Evolutionary conservation across 2,888 invertebrate species (phyloP).

Genomic region (Drosophila monieri): DNA sequence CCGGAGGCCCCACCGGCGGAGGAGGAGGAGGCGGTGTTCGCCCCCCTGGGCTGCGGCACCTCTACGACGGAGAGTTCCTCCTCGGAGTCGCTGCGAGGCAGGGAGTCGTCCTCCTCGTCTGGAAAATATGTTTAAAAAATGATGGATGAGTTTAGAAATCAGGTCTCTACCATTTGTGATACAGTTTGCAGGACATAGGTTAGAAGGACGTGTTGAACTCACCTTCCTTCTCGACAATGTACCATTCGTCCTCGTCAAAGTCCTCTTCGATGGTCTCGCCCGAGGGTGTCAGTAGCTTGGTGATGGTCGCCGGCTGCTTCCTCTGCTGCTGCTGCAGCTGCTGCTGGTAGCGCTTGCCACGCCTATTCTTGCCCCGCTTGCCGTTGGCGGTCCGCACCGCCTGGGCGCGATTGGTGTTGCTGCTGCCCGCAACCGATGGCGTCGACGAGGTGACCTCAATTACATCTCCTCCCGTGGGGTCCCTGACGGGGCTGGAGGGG

Average conservation of each 20-base stretch:
- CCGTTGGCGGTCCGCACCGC: conserved; percentile 48
- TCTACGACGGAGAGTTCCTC: conserved; percentile 80
- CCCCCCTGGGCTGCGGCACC: conserved; percentile 53
- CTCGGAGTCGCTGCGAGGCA: conserved; percentile 82
- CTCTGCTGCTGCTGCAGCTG: conserved; percentile 41
- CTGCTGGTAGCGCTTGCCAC: conserved; percentile 47
- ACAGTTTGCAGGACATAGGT: not conserved
- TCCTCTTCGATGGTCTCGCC: conserved; percentile 71
- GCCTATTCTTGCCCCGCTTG: conserved; percentile 44
- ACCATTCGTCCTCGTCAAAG: conserved; percentile 85
- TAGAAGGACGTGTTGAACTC: conserved; percentile 46
- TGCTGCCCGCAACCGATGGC: conserved; percentile 79
- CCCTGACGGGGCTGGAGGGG: conserved; percentile 42
- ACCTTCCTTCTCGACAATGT: conserved; percentile 85
- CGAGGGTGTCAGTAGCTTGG: conserved; percentile 66
- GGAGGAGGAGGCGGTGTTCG: not conserved
- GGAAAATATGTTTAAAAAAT: not conserved
- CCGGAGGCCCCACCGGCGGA: conserved; percentile 12
- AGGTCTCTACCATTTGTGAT: too few relatives aligned
- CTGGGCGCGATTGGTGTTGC: conserved; percentile 54
- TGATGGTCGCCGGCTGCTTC: conserved; percentile 63
- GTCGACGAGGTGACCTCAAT: conserved; percentile 80
- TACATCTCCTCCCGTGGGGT: conserved; percentile 65
- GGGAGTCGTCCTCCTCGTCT: conserved; percentile 78
- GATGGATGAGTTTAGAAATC: not conserved